Evolutionary conservation across 2,888 invertebrate species (phyloP).

Genomic region (Silvanus unidentatus): DNA sequence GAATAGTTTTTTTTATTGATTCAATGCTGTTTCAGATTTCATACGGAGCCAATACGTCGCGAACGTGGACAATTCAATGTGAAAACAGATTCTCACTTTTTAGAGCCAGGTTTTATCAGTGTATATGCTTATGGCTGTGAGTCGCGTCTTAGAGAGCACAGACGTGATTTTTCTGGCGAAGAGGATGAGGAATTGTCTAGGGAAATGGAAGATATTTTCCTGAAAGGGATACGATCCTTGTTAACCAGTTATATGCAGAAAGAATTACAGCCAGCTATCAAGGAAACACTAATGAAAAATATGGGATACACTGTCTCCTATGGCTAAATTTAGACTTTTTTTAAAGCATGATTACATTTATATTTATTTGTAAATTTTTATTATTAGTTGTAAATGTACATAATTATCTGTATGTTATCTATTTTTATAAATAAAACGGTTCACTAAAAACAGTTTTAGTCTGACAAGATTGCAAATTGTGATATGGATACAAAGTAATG

Average conservation of each 20-base stretch:
- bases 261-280: slow-evolving; percentile 76
- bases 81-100: slow-evolving; percentile 75
- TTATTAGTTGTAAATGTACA: too few relatives aligned
- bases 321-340: slow-evolving; percentile 50
- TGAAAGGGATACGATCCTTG: slow-evolving; percentile 71
- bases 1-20: neutral
- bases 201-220: slow-evolving; percentile 80
- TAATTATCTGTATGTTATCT: too few relatives aligned
- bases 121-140: slow-evolving; percentile 81
- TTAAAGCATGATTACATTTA: too few relatives aligned
- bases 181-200: slow-evolving; percentile 63
- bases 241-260: slow-evolving; percentile 79
- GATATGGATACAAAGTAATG: too few relatives aligned
- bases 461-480: too few relatives aligned
- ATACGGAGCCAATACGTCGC: slow-evolving; percentile 63
- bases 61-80: slow-evolving; percentile 66
- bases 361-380: too few relatives aligned
- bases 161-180: slow-evolving; percentile 33
- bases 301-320: slow-evolving; percentile 85
- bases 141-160: slow-evolving; percentile 39
- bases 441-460: too few relatives aligned
- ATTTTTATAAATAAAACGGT: too few relatives aligned
- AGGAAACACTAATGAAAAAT: slow-evolving; percentile 79
- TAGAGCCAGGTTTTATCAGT: slow-evolving; percentile 78
- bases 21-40: slow-evolving; percentile 50